Percentiles rank a stretch among this genome's conserved stretches.
phyloP scores from a whole-genome alignment of 2,113 vertebrate species.

The Aix galericulata region DNA sequence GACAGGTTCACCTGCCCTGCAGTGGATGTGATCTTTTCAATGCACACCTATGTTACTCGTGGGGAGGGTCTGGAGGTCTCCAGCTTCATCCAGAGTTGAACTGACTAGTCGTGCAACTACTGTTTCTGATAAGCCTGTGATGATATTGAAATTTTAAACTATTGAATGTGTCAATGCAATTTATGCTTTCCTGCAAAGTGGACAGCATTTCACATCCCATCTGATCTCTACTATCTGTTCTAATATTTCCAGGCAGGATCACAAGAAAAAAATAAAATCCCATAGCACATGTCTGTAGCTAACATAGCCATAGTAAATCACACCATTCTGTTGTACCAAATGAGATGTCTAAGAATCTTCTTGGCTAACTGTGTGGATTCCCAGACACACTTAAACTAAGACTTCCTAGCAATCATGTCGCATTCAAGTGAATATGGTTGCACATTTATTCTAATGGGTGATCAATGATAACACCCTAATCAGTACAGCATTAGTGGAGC shows the following conservation, averaged over 20 bases:
- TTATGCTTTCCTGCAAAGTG: background rate
- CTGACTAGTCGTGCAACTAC: background rate
- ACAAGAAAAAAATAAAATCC: background rate
- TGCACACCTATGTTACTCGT: accelerated
- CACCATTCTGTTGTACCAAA: background rate
- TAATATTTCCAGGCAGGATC: background rate
- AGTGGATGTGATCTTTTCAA: background rate
- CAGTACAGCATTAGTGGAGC: background rate
- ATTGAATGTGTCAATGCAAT: background rate
- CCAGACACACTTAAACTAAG: background rate
- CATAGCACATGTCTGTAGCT: background rate
- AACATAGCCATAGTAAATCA: background rate
- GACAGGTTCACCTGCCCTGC: background rate
- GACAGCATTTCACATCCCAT: background rate
- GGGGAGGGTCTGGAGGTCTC: background rate
- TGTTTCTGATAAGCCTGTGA: background rate
- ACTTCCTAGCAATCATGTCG: background rate
- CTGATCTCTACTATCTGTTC: background rate
- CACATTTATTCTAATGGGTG: background rate
- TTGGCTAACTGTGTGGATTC: background rate
- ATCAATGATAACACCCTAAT: background rate
- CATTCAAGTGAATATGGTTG: background rate
- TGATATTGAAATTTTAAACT: background rate
- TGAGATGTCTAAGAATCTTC: background rate
- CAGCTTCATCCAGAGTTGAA: background rate